phyloP scores from a whole-genome alignment of 1,140 invertebrate genomes.

The Cryptotermes secundus region DNA sequence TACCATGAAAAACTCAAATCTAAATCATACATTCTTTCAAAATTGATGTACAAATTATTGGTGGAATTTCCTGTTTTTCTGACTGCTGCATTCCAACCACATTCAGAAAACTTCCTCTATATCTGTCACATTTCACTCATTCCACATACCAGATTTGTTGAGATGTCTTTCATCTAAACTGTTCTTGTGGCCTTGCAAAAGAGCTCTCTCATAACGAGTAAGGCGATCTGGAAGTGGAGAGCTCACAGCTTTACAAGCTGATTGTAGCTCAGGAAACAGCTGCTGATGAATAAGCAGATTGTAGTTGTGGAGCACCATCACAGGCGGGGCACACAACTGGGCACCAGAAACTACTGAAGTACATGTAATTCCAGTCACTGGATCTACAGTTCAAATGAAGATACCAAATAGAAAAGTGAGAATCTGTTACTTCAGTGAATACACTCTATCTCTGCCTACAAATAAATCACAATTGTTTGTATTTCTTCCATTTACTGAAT shows the following conservation, averaged over 20 bases:
- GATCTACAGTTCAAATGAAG: constrained; percentile 49
- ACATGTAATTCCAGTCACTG: constrained; percentile 64
- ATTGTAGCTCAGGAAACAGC: constrained; percentile 64
- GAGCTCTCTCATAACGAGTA: constrained; percentile 58
- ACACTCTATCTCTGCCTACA: no score
- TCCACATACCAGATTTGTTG: constrained; percentile 20
- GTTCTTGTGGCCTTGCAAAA: constrained; percentile 57
- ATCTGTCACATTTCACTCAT: background rate
- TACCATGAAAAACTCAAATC: no score
- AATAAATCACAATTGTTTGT: no score
- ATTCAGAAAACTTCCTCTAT: no score
- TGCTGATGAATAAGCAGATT: constrained; percentile 80
- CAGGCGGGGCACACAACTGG: constrained; percentile 49
- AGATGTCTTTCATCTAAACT: constrained; percentile 36
- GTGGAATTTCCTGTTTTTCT: no score
- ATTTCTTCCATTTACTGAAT: no score
- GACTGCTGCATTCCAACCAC: no score
- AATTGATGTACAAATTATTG: no score
- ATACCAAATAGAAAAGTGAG: background rate
- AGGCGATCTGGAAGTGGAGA: constrained; percentile 49
- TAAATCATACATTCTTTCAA: no score
- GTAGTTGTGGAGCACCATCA: constrained; percentile 66
- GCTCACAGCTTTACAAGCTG: constrained; percentile 33
- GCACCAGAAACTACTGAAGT: constrained; percentile 7
- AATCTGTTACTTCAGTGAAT: no score